These are phyloP conservation scores for Sitodiplosis mosellana DNA, from an alignment of 1,140 invertebrate genomes.

Conservation along the genomic window DNA sequence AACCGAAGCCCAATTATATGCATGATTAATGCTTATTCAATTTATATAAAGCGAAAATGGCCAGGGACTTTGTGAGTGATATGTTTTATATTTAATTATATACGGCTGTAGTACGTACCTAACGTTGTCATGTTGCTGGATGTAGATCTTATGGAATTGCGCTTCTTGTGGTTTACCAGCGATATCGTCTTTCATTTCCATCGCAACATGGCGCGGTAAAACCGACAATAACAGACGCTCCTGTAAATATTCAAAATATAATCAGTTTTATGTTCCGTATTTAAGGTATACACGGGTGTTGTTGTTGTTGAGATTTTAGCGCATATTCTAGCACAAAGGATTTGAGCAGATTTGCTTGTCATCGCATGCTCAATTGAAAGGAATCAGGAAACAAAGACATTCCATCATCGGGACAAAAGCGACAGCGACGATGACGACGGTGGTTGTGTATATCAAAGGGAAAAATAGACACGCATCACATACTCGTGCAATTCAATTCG, in stretches of 20 bases:
- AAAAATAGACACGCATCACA: no score
- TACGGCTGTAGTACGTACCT: slow-evolving; percentile 42
- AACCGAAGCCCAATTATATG: no score
- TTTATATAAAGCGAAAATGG: background rate
- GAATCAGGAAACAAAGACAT: no score
- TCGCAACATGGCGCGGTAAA: slow-evolving; percentile 82
- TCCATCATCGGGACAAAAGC: no score
- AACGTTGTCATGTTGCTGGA: slow-evolving; percentile 88
- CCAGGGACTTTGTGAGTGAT: no score
- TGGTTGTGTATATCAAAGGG: no score
- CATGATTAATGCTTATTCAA: no score
- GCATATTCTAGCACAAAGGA: no score
- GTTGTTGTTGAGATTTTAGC: no score
- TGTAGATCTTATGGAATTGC: slow-evolving; percentile 96
- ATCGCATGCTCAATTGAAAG: background rate
- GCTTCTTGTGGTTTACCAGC: slow-evolving; percentile 76
- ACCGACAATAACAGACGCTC: slow-evolving; percentile 83
- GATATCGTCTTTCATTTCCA: slow-evolving; percentile 96
- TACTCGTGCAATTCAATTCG: no score
- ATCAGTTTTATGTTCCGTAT: background rate
- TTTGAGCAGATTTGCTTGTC: background rate
- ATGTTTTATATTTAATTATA: background rate
- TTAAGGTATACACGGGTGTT: no score
- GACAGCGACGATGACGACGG: no score
- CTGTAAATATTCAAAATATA: slow-evolving; percentile 29